phyloP scores from a whole-genome alignment of 2,797 vertebrate species.

The Clarias platycephalus region DNA sequence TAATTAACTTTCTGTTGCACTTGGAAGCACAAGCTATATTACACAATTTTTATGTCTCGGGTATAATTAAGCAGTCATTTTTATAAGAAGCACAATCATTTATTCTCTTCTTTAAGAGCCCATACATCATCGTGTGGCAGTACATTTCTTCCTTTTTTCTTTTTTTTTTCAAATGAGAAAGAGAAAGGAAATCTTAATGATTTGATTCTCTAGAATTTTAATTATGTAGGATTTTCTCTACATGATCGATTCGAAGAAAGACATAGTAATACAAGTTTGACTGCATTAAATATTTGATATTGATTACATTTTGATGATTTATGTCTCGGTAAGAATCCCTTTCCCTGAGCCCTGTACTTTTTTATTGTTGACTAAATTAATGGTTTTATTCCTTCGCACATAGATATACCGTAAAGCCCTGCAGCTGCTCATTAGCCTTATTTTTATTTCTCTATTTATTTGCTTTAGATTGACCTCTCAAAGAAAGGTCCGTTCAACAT shows the following conservation, averaged over 20 bases:
- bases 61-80: constrained; percentile 75
- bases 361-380: constrained; percentile 80
- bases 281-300: constrained; percentile 86
- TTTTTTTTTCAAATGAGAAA: constrained; percentile 70
- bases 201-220: constrained; percentile 80
- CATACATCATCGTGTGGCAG: constrained; percentile 74
- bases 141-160: constrained; percentile 66
- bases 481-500: constrained; percentile 31
- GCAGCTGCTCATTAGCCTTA: constrained; percentile 69
- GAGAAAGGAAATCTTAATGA: constrained; percentile 79
- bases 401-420: constrained; percentile 69
- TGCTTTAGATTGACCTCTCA: constrained; percentile 69
- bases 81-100: constrained; percentile 73
- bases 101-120: constrained; percentile 75
- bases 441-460: constrained; percentile 55
- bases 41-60: constrained; percentile 70
- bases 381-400: constrained; percentile 70
- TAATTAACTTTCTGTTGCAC: constrained; percentile 58
- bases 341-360: constrained; percentile 72
- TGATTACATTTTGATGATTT: constrained; percentile 81
- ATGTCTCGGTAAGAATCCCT: constrained; percentile 80
- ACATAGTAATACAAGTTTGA: constrained; percentile 81
- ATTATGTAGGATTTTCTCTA: constrained; percentile 80
- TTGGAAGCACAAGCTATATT: constrained; percentile 66
- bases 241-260: constrained; percentile 80